Evolutionary conservation across 2,797 vertebrate genomes (phyloP).

Genomic region (Mastacembelus armatus): DNA sequence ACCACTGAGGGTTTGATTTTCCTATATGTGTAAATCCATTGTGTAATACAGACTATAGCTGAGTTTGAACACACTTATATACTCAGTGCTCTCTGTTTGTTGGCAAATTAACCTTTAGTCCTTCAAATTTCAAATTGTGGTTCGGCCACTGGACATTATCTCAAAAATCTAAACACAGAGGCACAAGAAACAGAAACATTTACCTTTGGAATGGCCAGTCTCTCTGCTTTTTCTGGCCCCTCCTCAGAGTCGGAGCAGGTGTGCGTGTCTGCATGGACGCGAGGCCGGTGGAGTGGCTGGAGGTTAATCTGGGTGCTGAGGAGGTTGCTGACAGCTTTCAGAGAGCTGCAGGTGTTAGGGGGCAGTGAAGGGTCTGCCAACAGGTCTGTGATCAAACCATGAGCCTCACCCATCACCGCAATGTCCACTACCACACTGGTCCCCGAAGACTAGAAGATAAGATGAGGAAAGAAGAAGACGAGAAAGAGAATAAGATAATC

Average conservation of each 20-base stretch:
- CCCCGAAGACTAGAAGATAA: constrained; percentile 85
- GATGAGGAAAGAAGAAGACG: background rate
- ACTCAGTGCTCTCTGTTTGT: background rate
- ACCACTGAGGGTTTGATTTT: background rate
- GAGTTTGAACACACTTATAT: background rate
- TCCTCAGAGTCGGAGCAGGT: constrained; percentile 94
- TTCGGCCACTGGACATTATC: background rate
- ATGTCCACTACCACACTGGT: constrained; percentile 95
- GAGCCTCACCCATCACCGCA: constrained; percentile 96
- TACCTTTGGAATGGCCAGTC: constrained; percentile 93
- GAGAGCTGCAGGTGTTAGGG: constrained; percentile 92
- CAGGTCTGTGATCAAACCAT: constrained; percentile 96
- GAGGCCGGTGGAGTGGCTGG: constrained; percentile 91
- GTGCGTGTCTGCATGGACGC: constrained; percentile 84
- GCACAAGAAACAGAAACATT: background rate
- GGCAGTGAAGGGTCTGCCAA: constrained; percentile 94
- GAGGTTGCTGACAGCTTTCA: constrained; percentile 96
- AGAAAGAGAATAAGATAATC: background rate
- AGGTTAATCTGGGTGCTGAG: constrained; percentile 95
- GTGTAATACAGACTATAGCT: background rate
- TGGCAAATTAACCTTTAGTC: background rate
- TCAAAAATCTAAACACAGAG: too few relatives aligned
- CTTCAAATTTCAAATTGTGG: too few relatives aligned
- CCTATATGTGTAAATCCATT: background rate
- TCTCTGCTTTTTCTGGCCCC: constrained; percentile 88